Evolutionary conservation across 2,113 vertebrate species (phyloP).

Genomic region (Clupea harengus): DNA sequence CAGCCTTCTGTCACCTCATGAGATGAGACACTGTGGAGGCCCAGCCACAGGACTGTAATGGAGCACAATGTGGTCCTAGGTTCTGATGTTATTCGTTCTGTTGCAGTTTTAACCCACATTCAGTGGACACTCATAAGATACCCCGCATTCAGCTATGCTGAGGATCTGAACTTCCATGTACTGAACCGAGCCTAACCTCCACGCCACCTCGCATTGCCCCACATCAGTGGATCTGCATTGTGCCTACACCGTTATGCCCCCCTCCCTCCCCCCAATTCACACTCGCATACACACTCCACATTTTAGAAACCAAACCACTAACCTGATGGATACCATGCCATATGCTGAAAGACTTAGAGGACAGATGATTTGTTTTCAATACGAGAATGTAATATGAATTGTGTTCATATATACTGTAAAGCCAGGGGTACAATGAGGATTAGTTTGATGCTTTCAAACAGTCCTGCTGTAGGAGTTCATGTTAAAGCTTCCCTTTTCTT

Average conservation of each 20-base stretch:
- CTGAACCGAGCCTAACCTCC: background rate
- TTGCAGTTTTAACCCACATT: background rate
- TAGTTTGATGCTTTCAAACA: background rate
- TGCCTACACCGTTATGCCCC: background rate
- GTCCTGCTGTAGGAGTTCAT: slow-evolving; percentile 25
- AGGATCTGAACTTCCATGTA: background rate
- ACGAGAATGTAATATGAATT: slow-evolving; percentile 6
- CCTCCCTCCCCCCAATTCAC: background rate
- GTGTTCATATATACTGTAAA: background rate
- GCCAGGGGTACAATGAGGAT: background rate
- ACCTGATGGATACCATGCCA: background rate
- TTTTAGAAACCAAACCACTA: background rate
- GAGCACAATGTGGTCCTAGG: too few species aligned
- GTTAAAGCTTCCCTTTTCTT: background rate
- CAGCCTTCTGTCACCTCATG: background rate
- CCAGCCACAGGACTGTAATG: background rate
- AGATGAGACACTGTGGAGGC: background rate
- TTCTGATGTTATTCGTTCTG: background rate
- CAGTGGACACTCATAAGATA: background rate
- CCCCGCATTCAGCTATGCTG: background rate
- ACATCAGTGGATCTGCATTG: background rate
- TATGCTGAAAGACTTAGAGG: background rate
- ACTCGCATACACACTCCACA: background rate
- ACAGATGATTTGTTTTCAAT: background rate
- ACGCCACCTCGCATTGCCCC: background rate